phyloP scores from a whole-genome alignment of 2,888 invertebrate genomes.

The Candidula unifasciata region DNA sequence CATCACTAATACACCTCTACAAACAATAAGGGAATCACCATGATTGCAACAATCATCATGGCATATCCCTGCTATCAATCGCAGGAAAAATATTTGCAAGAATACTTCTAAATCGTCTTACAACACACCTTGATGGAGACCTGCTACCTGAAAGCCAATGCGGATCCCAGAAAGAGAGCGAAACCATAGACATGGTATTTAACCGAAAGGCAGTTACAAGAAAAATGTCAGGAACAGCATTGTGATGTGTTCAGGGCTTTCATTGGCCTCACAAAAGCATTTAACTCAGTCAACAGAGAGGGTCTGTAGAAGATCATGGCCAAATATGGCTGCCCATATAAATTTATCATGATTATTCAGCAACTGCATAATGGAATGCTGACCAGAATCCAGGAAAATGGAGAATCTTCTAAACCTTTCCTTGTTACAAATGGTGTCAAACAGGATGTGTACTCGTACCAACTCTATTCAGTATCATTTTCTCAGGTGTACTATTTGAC shows the following conservation, averaged over 20 bases:
- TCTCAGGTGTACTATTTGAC: too few relatives aligned
- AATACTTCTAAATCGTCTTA: slow-evolving; percentile 6
- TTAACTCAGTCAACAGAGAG: neutral
- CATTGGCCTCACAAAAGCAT: neutral
- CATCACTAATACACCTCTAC: too few relatives aligned
- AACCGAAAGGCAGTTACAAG: neutral
- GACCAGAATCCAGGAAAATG: neutral
- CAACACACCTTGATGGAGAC: neutral
- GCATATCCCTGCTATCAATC: neutral
- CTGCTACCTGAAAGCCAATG: neutral
- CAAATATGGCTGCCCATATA: neutral
- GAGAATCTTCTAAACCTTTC: neutral
- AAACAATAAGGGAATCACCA: too few relatives aligned
- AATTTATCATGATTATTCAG: neutral
- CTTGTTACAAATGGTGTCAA: too few relatives aligned
- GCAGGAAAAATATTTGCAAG: too few relatives aligned
- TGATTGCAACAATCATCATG: neutral
- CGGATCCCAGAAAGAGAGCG: neutral
- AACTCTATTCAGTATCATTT: too few relatives aligned
- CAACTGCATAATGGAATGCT: slow-evolving; percentile 5
- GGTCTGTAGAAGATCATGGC: slow-evolving; percentile 1
- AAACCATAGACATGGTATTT: neutral
- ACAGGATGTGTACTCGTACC: too few relatives aligned
- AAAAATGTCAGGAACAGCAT: neutral
- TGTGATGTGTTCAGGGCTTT: neutral